Percentiles rank a stretch among this genome's conserved stretches.
These are phyloP conservation scores for Cynocephalus volans DNA, from an alignment of 2,113 vertebrate species.

Conservation along the genomic window DNA sequence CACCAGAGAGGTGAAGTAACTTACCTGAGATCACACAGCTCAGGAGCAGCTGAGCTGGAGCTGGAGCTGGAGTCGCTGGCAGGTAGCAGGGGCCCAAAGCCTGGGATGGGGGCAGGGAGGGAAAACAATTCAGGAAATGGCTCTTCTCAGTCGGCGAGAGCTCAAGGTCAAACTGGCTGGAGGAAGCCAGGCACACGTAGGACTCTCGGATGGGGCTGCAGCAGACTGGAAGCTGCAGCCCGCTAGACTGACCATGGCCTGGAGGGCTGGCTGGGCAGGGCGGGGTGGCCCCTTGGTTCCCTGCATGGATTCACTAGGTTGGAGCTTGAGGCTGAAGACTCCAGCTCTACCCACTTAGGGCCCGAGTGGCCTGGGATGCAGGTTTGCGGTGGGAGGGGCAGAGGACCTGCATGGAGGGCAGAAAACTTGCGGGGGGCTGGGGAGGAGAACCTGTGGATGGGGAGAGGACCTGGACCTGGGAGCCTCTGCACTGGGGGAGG, in stretches of 20 bases:
- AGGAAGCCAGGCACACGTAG: background rate
- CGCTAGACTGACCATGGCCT: background rate
- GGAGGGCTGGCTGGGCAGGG: background rate
- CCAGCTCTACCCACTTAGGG: background rate
- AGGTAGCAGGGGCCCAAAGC: background rate
- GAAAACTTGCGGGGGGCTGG: background rate
- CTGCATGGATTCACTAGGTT: rapidly evolving
- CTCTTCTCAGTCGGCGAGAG: background rate
- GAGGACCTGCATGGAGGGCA: background rate
- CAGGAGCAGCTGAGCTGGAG: background rate
- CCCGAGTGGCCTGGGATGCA: background rate
- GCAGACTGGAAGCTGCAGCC: background rate
- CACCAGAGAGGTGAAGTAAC: background rate
- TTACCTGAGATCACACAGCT: background rate
- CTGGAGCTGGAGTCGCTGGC: background rate
- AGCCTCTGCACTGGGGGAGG: background rate
- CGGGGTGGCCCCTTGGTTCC: rapidly evolving
- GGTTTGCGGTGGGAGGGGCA: rapidly evolving
- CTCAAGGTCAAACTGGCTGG: background rate
- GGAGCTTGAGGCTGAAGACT: background rate
- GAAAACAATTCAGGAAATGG: conserved; percentile 30
- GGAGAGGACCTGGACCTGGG: background rate
- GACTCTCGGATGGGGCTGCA: background rate
- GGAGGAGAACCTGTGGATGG: too few species aligned
- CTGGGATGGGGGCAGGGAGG: background rate